These are phyloP conservation scores for Metacarcinus magister DNA, from an alignment of 2,888 invertebrate species.

Conservation along the genomic window DNA sequence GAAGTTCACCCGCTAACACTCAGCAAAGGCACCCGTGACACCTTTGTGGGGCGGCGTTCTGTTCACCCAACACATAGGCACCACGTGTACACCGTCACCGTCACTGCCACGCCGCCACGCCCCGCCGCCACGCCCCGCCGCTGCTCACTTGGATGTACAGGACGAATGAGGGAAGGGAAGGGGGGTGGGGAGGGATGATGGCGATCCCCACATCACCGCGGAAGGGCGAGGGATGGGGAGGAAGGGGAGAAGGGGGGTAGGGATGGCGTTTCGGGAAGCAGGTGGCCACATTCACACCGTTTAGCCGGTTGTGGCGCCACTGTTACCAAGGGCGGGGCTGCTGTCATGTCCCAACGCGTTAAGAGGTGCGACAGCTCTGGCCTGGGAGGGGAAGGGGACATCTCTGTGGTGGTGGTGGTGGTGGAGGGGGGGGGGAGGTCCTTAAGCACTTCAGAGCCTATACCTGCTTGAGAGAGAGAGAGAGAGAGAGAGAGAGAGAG, in stretches of 20 bases:
- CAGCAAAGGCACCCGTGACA: too few relatives aligned
- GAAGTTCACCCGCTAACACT: too few relatives aligned
- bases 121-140: too few relatives aligned
- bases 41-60: too few relatives aligned
- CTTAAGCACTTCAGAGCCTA: neutral
- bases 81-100: too few relatives aligned
- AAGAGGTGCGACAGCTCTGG: neutral
- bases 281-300: conserved; percentile 7
- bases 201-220: neutral
- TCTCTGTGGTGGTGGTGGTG: neutral
- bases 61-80: too few relatives aligned
- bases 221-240: neutral
- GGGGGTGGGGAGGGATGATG: neutral
- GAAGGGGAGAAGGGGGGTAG: neutral
- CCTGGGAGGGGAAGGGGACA: neutral
- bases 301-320: neutral
- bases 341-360: neutral
- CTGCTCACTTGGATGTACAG: neutral
- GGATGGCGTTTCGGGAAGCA: neutral
- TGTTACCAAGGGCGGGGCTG: conserved; percentile 19
- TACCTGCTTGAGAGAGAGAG: neutral
- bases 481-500: conserved; percentile 54
- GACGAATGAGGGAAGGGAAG: neutral
- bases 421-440: neutral
- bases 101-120: too few relatives aligned